A percentile compares a stretch with the other conserved stretches of the same genome.
Conservation (phyloP, 2,113 vertebrate species). For the Zeus faber region DNA sequence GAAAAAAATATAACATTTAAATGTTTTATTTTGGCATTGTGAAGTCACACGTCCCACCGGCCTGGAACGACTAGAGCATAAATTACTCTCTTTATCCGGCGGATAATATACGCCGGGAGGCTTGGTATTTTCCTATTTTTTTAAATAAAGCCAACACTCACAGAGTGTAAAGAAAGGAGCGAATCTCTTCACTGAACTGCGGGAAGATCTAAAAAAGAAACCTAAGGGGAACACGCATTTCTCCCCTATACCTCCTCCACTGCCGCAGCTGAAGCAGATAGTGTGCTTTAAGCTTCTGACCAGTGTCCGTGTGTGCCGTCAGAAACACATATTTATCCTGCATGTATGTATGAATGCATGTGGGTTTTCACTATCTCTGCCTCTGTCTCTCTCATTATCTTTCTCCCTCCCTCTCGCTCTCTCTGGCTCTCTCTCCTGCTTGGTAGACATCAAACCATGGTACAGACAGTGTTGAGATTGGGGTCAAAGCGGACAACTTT, state of each 20-base stretch:
- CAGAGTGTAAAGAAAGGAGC: slow-evolving; percentile 60
- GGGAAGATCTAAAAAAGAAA: slow-evolving; percentile 31
- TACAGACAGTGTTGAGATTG: slow-evolving; percentile 99
- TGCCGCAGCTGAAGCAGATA: slow-evolving; percentile 76
- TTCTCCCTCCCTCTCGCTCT: not conserved
- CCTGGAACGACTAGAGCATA: slow-evolving; percentile 55
- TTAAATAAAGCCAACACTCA: slow-evolving; percentile 65
- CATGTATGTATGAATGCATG: not conserved
- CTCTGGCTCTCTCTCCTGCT: slow-evolving; percentile 4
- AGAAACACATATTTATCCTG: too few species aligned
- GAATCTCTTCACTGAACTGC: slow-evolving; percentile 35
- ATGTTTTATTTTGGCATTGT: slow-evolving; percentile 63
- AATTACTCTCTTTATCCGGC: slow-evolving; percentile 60
- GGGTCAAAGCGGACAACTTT: slow-evolving; percentile 98
- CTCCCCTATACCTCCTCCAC: slow-evolving; percentile 24
- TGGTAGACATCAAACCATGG: slow-evolving; percentile 91
- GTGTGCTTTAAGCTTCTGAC: slow-evolving; percentile 88
- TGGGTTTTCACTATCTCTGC: slow-evolving; percentile 72
- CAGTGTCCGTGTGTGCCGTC: slow-evolving; percentile 9
- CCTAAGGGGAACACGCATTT: slow-evolving; percentile 17
- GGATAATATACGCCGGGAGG: slow-evolving; percentile 40
- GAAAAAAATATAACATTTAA: slow-evolving; percentile 12
- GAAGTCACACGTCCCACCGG: slow-evolving; percentile 36
- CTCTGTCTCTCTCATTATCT: not conserved
- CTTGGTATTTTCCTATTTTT: slow-evolving; percentile 1